Base-by-base conservation (phyloP, 2,888 invertebrate species). In the Xylocampa areola region DNA sequence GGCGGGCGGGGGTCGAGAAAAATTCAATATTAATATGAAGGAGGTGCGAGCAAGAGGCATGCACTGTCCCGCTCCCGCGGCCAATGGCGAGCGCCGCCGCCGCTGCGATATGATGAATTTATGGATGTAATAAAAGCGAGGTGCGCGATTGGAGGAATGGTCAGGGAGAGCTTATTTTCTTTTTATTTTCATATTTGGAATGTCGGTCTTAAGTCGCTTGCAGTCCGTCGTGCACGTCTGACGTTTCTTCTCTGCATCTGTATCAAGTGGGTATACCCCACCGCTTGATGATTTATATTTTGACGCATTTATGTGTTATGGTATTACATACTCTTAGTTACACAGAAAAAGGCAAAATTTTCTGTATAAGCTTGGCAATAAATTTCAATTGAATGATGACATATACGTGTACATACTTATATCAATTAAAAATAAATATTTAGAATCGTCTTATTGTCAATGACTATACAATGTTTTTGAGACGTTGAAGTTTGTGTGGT, bases 11-110 rank as follows among this genome's bases (percentile, higher is more conserved):
- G 94, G 94, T 94, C 94, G 94, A 94, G 94, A 96, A 96, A 96
- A 96, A 96, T 96, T 96, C 95, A 96, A 96, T 96, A 96, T 96
- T 96, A 96, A 96, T 96, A 96, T 96, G 95, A 94, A 95, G 95
- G 95, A 94, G 95, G 95, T 95, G 95, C 91, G 94, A 94, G 94
- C 83, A 94, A 94, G 95, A 94, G 75, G 79, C 81, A 89, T 89
- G 85, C 60, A 78, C 70, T 91, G 91, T 94, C 94, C 90, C 90
- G 79, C 87, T 94, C 85, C 85, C 91, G 84, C 93, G 93, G 90
- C 94, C 94, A 94, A 94, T 94, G 93, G 94, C 92, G 92, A 92
- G 89, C 87, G 80, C 85, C 85, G 89, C 87, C 85, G 88, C 85
- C 85, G 87, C 86, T 92, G 91, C 93, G 95, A 95, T 95, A 95